Conservation (phyloP, 2,888 invertebrate species). For the Agelastica alni region DNA sequence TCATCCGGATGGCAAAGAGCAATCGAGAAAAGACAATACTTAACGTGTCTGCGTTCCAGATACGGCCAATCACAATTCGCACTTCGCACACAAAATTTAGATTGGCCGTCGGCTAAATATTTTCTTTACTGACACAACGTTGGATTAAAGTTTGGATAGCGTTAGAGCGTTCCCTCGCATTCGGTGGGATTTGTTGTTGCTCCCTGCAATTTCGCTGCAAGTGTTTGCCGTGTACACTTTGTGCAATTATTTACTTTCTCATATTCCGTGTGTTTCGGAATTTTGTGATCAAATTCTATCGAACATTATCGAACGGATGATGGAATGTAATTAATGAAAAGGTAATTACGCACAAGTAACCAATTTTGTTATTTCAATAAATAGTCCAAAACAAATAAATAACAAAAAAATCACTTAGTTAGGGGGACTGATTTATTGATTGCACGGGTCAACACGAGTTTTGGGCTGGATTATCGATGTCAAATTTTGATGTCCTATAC, state of each 20-base stretch:
- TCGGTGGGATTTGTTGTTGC: conserved; percentile 48
- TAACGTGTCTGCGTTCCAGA: conserved; percentile 47
- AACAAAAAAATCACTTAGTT: no score
- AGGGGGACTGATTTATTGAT: no score
- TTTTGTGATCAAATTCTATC: conserved; percentile 4
- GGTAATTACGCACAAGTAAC: not conserved
- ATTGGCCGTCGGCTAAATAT: conserved; percentile 60
- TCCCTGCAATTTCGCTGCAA: conserved; percentile 20
- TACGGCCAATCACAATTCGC: conserved; percentile 54
- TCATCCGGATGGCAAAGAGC: conserved; percentile 42
- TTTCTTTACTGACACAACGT: conserved; percentile 58
- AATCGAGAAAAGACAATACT: conserved; percentile 56
- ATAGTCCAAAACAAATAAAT: not conserved
- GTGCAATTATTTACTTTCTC: conserved; percentile 9
- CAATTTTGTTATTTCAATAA: not conserved
- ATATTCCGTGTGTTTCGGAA: conserved; percentile 7
- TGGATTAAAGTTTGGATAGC: conserved; percentile 57
- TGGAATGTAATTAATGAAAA: not conserved
- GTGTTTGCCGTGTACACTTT: conserved; percentile 4
- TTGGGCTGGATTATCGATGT: no score
- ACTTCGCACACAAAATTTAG: conserved; percentile 57
- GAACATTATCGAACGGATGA: not conserved
- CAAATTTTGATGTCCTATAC: no score
- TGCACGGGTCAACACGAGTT: no score
- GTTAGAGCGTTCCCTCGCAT: conserved; percentile 41